Evolutionary conservation across 2,797 vertebrate species (phyloP), one percentile per base, ranked within the genome.

Genomic region (Xiphophorus birchmanni): DNA sequence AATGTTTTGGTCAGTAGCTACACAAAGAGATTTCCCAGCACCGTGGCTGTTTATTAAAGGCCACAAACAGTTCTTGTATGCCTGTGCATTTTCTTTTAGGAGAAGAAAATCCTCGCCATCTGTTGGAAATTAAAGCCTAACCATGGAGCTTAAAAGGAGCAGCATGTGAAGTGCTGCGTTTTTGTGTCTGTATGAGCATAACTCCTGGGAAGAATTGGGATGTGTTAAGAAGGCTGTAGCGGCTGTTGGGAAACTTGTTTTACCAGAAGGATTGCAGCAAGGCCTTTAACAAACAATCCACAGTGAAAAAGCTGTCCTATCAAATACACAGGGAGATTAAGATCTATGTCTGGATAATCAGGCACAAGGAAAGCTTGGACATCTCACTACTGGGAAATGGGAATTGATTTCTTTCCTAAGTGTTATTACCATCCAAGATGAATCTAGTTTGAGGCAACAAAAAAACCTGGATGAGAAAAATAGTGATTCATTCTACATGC

Each of bases 251-350:
- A 90, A 83, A 87, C 90, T 93, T 94, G 88, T 94, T 93, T 93
- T 90, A 95, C 84, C 84, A 93, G 85, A 77, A 91, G 94, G 94
- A 95, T 94, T 93, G 92, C 75, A 89, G 87, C 82, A 90, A 94
- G 94, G 93, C 94, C 94, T 93, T 93, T 86, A 74, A 93, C 94
- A 96, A 96, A 96, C 94, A 95, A 87, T 89, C 78, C 77, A 81
- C 94, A 90, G 92, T 92, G 89, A 86, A 87, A 88, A 92, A 90
- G 89, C 87, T 81, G 86, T 93, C 89, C 90, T 90, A 88, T 94
- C 94, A 95, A 94, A 96, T 91, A 95, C 87, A 89, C 88, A 73
- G 52, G 79, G 90, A 94, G 95, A 95, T 95, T 95, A 96, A 95
- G 92, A 93, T 90, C 94, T 95, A 80, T 93, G 92, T 94, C 93